A percentile compares a stretch with the other conserved stretches of the same genome.
Evolutionary conservation across 2,888 invertebrate genomes (phyloP).

Genomic region (Ptilodon capucinus): DNA sequence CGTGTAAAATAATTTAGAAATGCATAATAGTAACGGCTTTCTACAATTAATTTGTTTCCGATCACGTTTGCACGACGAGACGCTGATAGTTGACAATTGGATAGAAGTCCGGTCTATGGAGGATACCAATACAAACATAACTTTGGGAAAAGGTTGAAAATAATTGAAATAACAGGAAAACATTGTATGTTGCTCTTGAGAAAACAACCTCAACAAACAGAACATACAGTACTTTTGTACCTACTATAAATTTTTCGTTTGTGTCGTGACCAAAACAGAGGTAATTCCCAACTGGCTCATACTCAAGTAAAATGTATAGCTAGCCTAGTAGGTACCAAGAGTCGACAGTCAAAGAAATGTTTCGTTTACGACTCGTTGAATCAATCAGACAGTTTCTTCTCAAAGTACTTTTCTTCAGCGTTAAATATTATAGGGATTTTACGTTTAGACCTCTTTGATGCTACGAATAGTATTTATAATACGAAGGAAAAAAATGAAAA

Average conservation of each 20-base stretch:
- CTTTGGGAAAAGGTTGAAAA: background rate
- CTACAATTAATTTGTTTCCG: too few species aligned
- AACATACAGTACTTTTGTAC: background rate
- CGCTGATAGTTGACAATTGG: background rate
- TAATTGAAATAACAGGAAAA: background rate
- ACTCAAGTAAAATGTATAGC: background rate
- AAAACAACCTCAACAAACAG: background rate
- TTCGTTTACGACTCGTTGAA: background rate
- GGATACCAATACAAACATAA: background rate
- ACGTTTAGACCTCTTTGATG: background rate
- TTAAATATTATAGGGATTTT: background rate
- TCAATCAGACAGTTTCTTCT: background rate
- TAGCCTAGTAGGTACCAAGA: too few species aligned
- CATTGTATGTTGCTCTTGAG: too few species aligned
- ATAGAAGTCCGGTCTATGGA: background rate
- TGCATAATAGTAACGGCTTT: too few species aligned
- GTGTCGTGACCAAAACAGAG: background rate
- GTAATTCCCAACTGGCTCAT: background rate
- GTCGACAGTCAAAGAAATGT: background rate
- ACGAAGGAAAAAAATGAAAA: background rate
- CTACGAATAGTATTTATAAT: background rate
- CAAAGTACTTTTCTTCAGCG: background rate
- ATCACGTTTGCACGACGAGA: background rate
- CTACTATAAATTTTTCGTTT: background rate
- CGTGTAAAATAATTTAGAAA: too few species aligned